These are phyloP conservation scores for Protonibea diacanthus DNA, from an alignment of 2,797 vertebrate species.

Conservation along the genomic window DNA sequence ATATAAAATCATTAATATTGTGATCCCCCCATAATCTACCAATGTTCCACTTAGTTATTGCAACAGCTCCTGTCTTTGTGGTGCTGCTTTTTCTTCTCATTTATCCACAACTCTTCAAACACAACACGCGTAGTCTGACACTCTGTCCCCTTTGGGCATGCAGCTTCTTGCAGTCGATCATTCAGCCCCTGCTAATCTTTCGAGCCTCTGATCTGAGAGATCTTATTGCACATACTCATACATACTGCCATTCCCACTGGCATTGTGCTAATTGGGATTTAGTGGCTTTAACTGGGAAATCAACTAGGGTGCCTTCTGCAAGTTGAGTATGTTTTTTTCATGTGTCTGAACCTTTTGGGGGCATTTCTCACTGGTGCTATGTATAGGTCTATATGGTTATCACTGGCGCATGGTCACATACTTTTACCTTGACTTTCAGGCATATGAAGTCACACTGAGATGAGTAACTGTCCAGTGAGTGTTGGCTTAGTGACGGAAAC, in stretches of 20 bases:
- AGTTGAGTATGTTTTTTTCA: not conserved
- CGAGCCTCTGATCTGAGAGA: slow-evolving; percentile 53
- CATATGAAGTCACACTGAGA: slow-evolving; percentile 19
- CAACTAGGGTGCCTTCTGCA: slow-evolving; percentile 10
- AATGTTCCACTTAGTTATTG: not conserved
- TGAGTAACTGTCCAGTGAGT: not conserved
- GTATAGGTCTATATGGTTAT: not conserved
- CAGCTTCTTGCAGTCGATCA: slow-evolving; percentile 40
- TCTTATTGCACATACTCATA: slow-evolving; percentile 54
- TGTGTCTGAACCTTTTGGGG: slow-evolving; percentile 5
- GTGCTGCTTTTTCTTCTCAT: not conserved
- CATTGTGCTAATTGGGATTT: slow-evolving; percentile 33
- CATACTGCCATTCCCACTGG: slow-evolving; percentile 32
- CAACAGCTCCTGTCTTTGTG: not conserved
- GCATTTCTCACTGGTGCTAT: not conserved
- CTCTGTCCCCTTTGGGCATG: slow-evolving; percentile 20
- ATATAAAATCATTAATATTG: no score
- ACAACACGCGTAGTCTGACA: not conserved
- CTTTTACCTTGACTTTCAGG: slow-evolving; percentile 14
- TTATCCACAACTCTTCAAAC: not conserved
- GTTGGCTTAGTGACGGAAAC: slow-evolving; percentile 19
- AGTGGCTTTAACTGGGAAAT: slow-evolving; percentile 27
- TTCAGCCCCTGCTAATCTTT: slow-evolving; percentile 60
- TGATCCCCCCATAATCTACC: not conserved
- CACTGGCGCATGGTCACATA: slow-evolving; percentile 24